phyloP scores from a whole-genome alignment of 2,113 vertebrate species.

The Actinemys pallida region DNA sequence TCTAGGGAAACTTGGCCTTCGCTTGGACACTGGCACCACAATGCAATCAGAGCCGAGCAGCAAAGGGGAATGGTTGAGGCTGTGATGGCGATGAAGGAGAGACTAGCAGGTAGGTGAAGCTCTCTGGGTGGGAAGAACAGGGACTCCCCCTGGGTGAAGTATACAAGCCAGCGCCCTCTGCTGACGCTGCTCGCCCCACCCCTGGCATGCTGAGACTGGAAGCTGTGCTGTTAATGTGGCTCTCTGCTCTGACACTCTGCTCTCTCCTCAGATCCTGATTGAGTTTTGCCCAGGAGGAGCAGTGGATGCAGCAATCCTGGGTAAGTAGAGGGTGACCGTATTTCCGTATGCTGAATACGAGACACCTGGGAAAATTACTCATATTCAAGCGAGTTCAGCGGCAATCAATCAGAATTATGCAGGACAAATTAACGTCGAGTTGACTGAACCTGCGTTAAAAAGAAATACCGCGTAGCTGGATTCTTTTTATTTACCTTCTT shows the following conservation, averaged over 20 bases:
- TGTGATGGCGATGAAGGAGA: background rate
- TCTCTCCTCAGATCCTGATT: conserved; percentile 74
- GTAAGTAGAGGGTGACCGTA: conserved; percentile 49
- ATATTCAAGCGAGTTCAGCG: too few relatives aligned
- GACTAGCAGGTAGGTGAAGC: too few relatives aligned
- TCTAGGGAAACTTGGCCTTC: background rate
- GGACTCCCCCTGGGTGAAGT: background rate
- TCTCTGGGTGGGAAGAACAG: background rate
- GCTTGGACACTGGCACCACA: too few relatives aligned
- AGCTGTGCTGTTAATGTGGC: background rate
- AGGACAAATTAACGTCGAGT: too few relatives aligned
- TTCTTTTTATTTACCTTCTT: too few relatives aligned
- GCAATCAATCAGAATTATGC: too few relatives aligned
- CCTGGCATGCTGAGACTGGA: background rate
- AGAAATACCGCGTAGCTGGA: too few relatives aligned
- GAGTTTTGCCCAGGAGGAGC: conserved; percentile 83
- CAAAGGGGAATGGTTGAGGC: background rate
- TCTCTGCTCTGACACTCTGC: background rate
- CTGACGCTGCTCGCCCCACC: background rate
- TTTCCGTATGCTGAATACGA: too few relatives aligned
- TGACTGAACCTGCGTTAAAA: too few relatives aligned
- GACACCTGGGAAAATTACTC: too few relatives aligned
- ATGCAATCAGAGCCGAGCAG: background rate
- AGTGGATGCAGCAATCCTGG: conserved; percentile 78
- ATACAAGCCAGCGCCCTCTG: background rate